Conservation (phyloP, 2,113 vertebrate species). For the Crotalus horridus region DNA sequence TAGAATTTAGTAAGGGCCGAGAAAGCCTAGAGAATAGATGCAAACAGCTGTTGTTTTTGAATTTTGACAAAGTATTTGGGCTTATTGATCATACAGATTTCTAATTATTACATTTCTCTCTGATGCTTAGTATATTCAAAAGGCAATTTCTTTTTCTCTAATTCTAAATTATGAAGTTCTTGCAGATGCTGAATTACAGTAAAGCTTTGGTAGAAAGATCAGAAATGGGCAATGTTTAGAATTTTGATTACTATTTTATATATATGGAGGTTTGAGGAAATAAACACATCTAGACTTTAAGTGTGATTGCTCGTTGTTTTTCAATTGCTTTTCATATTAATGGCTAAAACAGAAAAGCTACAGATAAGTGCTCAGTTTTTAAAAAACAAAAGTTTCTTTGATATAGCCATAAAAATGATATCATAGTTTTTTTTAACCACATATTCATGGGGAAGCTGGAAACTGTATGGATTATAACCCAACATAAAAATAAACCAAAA, state of each 20-base stretch:
- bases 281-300: background rate
- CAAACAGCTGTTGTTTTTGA: constrained; percentile 53
- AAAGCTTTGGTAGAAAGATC: constrained; percentile 33
- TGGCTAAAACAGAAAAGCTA: background rate
- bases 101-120: constrained; percentile 46
- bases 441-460: background rate
- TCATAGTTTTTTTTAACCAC: background rate
- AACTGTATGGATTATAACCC: background rate
- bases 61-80: constrained; percentile 44
- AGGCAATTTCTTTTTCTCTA: constrained; percentile 38
- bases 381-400: background rate
- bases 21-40: constrained; percentile 39
- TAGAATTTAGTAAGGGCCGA: constrained; percentile 31
- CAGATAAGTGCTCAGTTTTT: background rate
- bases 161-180: constrained; percentile 46
- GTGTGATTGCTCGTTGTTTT: background rate
- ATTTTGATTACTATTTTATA: constrained; percentile 22
- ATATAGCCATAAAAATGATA: background rate
- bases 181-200: constrained; percentile 49
- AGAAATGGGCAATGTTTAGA: constrained; percentile 31
- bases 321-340: background rate
- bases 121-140: constrained; percentile 45
- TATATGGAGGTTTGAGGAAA: constrained; percentile 20
- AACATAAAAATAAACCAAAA: background rate
- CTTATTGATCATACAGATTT: constrained; percentile 49